Evolutionary conservation across 1,140 invertebrate genomes (phyloP), one percentile per base, ranked within the genome.

Genomic region (Plectus sambesii): DNA sequence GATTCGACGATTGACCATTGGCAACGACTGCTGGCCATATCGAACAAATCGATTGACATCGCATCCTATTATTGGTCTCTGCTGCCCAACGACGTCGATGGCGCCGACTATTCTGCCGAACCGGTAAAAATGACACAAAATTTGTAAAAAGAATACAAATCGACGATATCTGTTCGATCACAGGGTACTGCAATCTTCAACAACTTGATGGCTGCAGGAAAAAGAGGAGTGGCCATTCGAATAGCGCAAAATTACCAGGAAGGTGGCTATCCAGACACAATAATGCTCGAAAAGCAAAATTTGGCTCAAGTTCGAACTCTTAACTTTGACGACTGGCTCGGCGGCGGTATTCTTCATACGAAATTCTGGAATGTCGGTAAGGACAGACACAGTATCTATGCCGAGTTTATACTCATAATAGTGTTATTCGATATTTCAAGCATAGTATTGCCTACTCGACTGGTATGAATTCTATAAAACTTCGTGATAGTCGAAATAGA

Each of bases 301-400:
- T n/a, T 17, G 6, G 43, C 52, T 8, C 8, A 49, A 12, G 52
- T 55, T n/a, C n/a, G 52, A 19, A 24, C 53, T 17, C 33, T 54
- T 5, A 55, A 54, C 29, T 54, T 54, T 17, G 25, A 9, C 19
- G 20, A 40, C 19, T 55, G 30, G 41, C 38, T 47, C 17, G 42
- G 26, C 12, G 52, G 51, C 26, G 52, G 52, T 8, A 37, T 54
- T 49, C 51, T 54, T 20, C 52, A 54, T 15, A 54, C 52, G 24
- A 54, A 54, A 29, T 8, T 35, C 17, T 30, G 24, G n/a, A 36
- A 54, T 15, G 30, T 54, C 27, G n/a, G n/a, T n/a, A n/a, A n/a
- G n/a, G n/a, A n/a, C n/a, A n/a, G n/a, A n/a, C n/a, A n/a, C n/a
- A n/a, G n/a, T n/a, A n/a, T n/a, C n/a, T n/a, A n/a, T n/a, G n/a